phyloP scores from a whole-genome alignment of 2,113 vertebrate genomes.

The Cebidichthys violaceus region DNA sequence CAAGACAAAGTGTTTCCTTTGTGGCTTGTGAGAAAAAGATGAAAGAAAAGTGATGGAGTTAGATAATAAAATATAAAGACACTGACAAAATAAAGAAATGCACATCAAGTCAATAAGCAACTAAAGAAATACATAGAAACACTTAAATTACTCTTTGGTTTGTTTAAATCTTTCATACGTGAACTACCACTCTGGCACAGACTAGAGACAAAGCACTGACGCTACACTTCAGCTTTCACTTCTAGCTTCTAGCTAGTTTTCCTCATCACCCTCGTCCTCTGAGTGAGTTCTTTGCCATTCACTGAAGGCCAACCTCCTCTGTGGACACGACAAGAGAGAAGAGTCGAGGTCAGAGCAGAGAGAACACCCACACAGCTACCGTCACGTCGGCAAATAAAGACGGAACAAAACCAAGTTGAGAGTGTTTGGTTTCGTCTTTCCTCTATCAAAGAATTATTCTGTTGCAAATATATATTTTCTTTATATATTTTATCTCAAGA shows the following conservation, averaged over 20 bases:
- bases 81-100: background rate
- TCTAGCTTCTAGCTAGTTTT: conserved; percentile 75
- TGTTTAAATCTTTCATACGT: background rate
- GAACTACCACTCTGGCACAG: conserved; percentile 3
- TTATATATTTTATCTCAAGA: background rate
- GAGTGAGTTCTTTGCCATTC: conserved; percentile 85
- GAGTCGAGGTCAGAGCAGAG: conserved; percentile 55
- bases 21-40: background rate
- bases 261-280: conserved; percentile 87
- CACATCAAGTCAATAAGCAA: background rate
- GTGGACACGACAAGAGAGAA: conserved; percentile 88
- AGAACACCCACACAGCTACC: background rate
- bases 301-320: conserved; percentile 89
- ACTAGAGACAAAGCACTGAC: conserved; percentile 16
- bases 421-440: background rate
- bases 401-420: background rate
- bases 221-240: conserved; percentile 55
- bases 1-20: background rate
- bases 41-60: background rate
- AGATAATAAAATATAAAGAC: background rate
- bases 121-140: background rate
- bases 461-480: no score
- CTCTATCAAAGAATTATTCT: no score
- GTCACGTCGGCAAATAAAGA: background rate
- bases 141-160: conserved; percentile 23